Evolutionary conservation across 2,113 vertebrate genomes (phyloP).

Genomic region (Cyanocitta stelleri): DNA sequence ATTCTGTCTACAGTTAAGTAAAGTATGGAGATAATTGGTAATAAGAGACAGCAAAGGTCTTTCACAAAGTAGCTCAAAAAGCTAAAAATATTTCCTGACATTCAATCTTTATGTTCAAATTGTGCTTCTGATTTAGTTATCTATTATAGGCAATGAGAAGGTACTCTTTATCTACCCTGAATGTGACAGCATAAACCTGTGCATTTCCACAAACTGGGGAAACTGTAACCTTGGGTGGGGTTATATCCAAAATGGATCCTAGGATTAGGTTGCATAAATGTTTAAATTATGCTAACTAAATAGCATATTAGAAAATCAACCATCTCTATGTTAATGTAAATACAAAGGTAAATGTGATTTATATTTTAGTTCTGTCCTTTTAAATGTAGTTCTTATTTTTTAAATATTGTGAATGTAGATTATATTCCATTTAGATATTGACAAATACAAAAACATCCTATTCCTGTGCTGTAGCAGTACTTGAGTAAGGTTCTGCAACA

Average conservation of each 20-base stretch:
- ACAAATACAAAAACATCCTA: neutral
- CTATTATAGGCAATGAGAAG: neutral
- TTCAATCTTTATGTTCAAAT: neutral
- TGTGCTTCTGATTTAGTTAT: neutral
- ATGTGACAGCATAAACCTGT: neutral
- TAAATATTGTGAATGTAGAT: neutral
- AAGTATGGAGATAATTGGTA: neutral
- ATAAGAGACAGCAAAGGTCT: neutral
- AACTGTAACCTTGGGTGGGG: rapidly evolving
- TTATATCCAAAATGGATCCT: neutral
- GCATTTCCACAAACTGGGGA: neutral
- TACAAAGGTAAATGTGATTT: neutral
- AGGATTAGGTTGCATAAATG: neutral
- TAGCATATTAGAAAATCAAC: neutral
- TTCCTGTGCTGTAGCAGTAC: neutral
- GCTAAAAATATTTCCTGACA: neutral
- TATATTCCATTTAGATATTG: neutral
- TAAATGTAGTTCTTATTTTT: neutral
- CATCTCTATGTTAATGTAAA: neutral
- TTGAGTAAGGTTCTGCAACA: neutral
- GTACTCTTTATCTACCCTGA: rapidly evolving
- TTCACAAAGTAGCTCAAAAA: neutral
- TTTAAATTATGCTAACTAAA: neutral
- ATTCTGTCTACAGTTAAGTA: neutral
- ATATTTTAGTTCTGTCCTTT: neutral